These are phyloP conservation scores for Eupithecia inturbata DNA, from an alignment of 2,888 invertebrate genomes.

Conservation along the genomic window DNA sequence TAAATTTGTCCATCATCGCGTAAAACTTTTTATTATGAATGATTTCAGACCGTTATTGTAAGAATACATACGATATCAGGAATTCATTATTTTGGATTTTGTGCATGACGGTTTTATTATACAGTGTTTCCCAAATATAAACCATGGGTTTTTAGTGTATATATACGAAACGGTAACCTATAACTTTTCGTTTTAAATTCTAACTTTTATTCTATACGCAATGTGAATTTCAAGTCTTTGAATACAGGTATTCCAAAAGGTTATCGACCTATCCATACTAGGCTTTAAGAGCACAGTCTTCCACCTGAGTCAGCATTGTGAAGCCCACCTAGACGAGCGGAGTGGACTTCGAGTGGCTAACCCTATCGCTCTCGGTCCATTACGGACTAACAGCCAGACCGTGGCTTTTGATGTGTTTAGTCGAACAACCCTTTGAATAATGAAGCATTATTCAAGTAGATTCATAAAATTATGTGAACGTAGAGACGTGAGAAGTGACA, in stretches of 20 bases:
- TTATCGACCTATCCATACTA: slow-evolving; percentile 53
- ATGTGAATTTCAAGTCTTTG: background rate
- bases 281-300: slow-evolving; percentile 47
- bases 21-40: slow-evolving; percentile 3
- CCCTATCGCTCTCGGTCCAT: slow-evolving; percentile 59
- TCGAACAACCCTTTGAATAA: slow-evolving; percentile 7
- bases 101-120: background rate
- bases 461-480: background rate
- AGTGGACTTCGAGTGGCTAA: slow-evolving; percentile 55
- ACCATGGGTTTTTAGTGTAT: background rate
- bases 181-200: background rate
- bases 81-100: background rate
- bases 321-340: slow-evolving; percentile 59
- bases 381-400: slow-evolving; percentile 41
- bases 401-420: slow-evolving; percentile 35
- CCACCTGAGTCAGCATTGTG: slow-evolving; percentile 61
- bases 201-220: background rate
- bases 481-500: background rate
- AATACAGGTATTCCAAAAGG: slow-evolving; percentile 35
- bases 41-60: background rate
- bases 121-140: background rate
- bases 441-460: background rate
- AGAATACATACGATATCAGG: background rate
- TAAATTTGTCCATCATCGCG: slow-evolving; percentile 13
- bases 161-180: too few species aligned